Percentiles rank a stretch among this genome's conserved stretches.
Evolutionary conservation across 2,113 vertebrate genomes (phyloP).

Genomic region (Mellivora capensis): DNA sequence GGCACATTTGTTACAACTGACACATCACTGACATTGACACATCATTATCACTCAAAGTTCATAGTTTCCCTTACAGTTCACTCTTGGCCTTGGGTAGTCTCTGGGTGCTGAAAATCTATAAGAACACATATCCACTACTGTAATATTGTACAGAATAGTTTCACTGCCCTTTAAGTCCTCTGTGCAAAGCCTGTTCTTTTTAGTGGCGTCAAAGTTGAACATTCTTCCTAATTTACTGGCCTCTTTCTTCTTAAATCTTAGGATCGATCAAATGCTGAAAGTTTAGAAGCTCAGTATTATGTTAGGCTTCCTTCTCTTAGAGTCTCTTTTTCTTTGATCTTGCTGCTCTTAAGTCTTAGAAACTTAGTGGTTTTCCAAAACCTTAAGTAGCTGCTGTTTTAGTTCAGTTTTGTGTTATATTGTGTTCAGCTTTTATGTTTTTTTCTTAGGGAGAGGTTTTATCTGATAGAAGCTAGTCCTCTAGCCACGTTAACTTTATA

Average conservation of each 20-base stretch:
- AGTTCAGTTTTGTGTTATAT: neutral
- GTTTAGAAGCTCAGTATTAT: neutral
- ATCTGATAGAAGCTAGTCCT: neutral
- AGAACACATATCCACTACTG: neutral
- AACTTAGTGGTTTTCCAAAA: neutral
- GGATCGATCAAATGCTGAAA: neutral
- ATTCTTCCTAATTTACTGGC: neutral
- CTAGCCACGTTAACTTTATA: neutral
- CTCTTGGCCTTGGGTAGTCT: neutral
- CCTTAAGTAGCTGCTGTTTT: neutral
- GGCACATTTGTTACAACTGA: neutral
- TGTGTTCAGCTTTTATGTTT: neutral
- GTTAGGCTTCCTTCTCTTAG: neutral
- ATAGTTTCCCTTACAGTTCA: neutral
- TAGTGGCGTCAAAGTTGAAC: neutral
- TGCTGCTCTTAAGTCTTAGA: neutral
- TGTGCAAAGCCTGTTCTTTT: neutral
- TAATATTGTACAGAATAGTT: neutral
- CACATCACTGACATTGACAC: neutral
- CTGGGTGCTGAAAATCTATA: neutral
- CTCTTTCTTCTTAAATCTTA: neutral
- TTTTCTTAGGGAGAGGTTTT: neutral
- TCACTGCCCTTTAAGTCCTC: neutral
- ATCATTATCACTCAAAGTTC: neutral
- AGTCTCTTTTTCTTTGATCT: neutral